Evolutionary conservation across 37 sponge, comb jelly and placozoan species (phyloP).

Genomic region (Lycopodina hypogea): DNA sequence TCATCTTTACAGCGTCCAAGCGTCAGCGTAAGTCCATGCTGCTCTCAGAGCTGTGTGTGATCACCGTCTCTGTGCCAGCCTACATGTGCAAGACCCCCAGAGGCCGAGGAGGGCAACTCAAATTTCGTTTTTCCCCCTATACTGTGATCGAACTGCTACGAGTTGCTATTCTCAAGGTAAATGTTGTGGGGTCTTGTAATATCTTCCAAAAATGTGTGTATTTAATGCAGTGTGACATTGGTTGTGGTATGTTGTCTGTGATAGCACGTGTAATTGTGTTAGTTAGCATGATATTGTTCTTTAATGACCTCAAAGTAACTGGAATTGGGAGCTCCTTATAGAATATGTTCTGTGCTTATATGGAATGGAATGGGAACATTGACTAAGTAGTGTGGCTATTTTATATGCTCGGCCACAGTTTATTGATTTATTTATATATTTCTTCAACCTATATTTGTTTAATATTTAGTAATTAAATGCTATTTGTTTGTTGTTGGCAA

Average conservation of each 20-base stretch:
- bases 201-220: conserved; percentile 20
- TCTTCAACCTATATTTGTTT: too few species aligned
- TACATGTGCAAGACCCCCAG: conserved; percentile 41
- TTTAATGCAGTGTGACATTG: not conserved
- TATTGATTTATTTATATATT: too few species aligned
- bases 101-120: conserved; percentile 63
- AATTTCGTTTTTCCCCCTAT: conserved; percentile 81
- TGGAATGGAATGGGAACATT: too few species aligned
- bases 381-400: too few species aligned
- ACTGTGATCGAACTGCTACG: conserved; percentile 74
- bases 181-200: not conserved
- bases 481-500: too few species aligned
- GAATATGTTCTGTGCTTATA: too few species aligned
- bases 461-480: too few species aligned
- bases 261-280: conserved; percentile 26
- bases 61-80: conserved; percentile 54
- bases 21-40: conserved; percentile 37
- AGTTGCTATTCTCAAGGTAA: conserved; percentile 76
- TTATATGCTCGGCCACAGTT: too few species aligned
- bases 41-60: conserved; percentile 71
- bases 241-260: not conserved
- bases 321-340: not conserved
- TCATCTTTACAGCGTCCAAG: not conserved
- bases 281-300: conserved; percentile 24
- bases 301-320: conserved; percentile 8